phyloP scores from a whole-genome alignment of 35 echinoderm and acorn worm genomes.

The Lytechinus variegatus region DNA sequence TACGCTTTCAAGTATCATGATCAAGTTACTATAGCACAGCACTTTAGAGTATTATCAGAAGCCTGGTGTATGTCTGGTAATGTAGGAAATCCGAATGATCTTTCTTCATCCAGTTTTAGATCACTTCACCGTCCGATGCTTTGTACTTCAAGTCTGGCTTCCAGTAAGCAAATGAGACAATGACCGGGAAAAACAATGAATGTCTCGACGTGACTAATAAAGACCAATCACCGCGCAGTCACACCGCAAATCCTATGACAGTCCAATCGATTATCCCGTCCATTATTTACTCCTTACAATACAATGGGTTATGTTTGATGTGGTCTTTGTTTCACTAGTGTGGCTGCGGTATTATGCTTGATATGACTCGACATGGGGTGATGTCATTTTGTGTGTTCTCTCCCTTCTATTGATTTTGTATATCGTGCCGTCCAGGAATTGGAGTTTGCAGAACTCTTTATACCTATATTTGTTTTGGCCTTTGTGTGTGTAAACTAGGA shows the following conservation, averaged over 20 bases:
- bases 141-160: too few species aligned
- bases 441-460: not conserved
- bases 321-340: too few species aligned
- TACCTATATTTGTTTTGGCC: not conserved
- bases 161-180: not conserved
- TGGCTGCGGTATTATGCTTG: not conserved
- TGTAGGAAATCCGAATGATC: not conserved
- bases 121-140: not conserved
- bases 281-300: too few species aligned
- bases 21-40: not conserved
- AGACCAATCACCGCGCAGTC: too few species aligned
- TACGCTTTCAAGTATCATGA: too few species aligned
- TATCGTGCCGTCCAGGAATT: not conserved
- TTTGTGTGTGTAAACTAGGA: not conserved
- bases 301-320: too few species aligned
- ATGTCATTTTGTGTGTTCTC: not conserved
- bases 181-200: not conserved
- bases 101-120: not conserved
- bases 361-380: not conserved
- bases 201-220: not conserved
- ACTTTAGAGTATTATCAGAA: not conserved
- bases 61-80: not conserved
- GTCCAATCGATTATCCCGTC: too few species aligned
- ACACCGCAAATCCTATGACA: too few species aligned
- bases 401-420: not conserved